Conservation (phyloP, 2,888 invertebrate genomes). For the Serrognathus titanus region DNA sequence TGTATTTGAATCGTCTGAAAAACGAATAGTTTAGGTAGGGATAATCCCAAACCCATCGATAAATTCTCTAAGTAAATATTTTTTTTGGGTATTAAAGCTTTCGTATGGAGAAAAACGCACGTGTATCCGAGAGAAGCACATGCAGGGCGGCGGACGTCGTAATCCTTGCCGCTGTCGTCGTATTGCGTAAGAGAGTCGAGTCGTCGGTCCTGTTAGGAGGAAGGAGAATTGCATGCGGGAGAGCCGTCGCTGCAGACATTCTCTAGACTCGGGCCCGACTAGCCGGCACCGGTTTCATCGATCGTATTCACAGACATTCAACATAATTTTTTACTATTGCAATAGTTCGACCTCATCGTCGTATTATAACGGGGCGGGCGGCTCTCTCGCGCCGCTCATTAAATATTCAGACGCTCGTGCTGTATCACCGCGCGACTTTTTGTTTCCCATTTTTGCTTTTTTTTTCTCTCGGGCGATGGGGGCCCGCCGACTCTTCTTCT, state of each 20-base stretch:
- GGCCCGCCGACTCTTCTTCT: background rate
- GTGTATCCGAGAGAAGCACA: no score
- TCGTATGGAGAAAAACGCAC: no score
- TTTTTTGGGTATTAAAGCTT: no score
- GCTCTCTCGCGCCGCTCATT: constrained; percentile 8
- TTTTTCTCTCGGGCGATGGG: background rate
- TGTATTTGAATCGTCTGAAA: no score
- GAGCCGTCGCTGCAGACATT: constrained; percentile 13
- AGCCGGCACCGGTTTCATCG: constrained; percentile 48
- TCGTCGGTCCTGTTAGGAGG: background rate
- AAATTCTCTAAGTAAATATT: no score
- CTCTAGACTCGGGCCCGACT: constrained; percentile 37
- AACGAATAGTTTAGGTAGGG: no score
- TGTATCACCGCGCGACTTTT: constrained; percentile 18
- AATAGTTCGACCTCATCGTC: constrained; percentile 29
- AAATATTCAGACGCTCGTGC: constrained; percentile 24
- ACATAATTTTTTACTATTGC: constrained; percentile 41
- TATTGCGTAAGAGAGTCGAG: background rate
- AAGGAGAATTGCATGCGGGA: constrained; percentile 19
- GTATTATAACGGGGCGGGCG: constrained; percentile 3
- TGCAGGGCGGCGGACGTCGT: no score
- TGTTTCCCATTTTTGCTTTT: constrained; percentile 4
- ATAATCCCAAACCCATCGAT: no score
- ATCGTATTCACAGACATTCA: constrained; percentile 39
- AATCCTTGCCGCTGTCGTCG: background rate